Percentiles rank a stretch among this genome's conserved stretches.
These are phyloP conservation scores for Rhinogobius similis DNA, from an alignment of 2,113 vertebrate species.

Conservation along the genomic window DNA sequence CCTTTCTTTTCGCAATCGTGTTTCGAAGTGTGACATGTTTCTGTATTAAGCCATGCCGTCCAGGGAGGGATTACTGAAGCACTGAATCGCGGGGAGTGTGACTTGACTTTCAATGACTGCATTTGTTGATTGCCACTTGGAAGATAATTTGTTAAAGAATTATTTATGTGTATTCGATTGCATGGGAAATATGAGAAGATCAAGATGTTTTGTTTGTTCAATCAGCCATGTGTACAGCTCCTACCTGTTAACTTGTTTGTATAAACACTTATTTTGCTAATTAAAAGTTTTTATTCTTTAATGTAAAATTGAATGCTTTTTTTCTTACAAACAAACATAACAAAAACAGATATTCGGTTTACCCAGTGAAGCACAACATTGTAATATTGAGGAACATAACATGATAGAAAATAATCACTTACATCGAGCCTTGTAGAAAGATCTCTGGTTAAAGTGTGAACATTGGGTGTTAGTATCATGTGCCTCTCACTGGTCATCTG, in stretches of 20 bases:
- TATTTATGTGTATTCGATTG: conserved; percentile 52
- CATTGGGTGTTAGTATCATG: too few species aligned
- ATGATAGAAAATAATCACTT: too few species aligned
- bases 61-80: conserved; percentile 24
- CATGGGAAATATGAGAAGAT: neutral
- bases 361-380: neutral
- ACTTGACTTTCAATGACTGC: conserved; percentile 44
- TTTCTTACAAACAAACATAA: neutral
- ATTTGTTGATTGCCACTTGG: neutral
- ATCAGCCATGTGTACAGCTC: conserved; percentile 29
- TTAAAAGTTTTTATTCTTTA: conserved; percentile 55
- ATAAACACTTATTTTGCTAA: conserved; percentile 47
- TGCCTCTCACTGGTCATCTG: too few species aligned
- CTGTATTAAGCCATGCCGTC: conserved; percentile 1
- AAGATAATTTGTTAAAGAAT: neutral
- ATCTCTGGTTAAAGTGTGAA: too few species aligned
- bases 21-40: conserved; percentile 6
- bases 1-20: conserved; percentile 19
- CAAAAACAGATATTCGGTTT: neutral
- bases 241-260: conserved; percentile 29
- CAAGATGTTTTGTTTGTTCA: conserved; percentile 27
- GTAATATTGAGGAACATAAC: too few species aligned
- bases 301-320: conserved; percentile 8
- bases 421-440: neutral
- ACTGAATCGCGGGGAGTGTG: conserved; percentile 20